A percentile compares a stretch with the other conserved stretches of the same genome.
Conservation (phyloP, 1,140 invertebrate species). For the Lepidotrigona ventralis region DNA sequence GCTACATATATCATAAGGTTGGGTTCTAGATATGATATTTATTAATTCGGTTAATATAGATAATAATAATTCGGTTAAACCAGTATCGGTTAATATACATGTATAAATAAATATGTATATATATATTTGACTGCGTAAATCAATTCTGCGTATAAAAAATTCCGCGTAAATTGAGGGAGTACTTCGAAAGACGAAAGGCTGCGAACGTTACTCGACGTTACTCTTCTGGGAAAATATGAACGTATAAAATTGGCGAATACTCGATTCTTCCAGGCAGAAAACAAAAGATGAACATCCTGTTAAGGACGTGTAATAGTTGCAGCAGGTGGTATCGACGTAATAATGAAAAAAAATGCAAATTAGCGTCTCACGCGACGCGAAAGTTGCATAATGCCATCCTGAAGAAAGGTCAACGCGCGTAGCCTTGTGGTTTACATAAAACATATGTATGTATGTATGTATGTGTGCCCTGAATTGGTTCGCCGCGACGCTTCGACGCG, state of each 20-base stretch:
- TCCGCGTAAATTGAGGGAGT: no score
- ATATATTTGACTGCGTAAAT: no score
- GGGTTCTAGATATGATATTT: no score
- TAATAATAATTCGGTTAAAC: no score
- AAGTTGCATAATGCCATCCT: conserved; percentile 30
- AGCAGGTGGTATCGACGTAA: background rate
- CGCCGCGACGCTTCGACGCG: background rate
- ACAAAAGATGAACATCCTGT: background rate
- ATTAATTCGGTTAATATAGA: no score
- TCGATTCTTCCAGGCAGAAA: background rate
- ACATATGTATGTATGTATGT: background rate
- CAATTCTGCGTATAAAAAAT: no score
- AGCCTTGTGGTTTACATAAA: conserved; percentile 48
- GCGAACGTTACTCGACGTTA: background rate
- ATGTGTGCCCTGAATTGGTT: background rate
- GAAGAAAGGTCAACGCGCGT: conserved; percentile 20
- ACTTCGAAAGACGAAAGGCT: background rate
- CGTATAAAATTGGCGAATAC: background rate
- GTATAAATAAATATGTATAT: no score
- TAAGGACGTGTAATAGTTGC: no score
- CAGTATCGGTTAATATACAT: no score
- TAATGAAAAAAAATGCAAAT: conserved; percentile 34
- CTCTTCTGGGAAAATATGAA: no score
- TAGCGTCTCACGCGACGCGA: conserved; percentile 7
- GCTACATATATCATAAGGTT: no score